Evolutionary conservation across 2,113 vertebrate species (phyloP), one percentile per base, ranked within the genome.

Genomic region (Cnemophilus loriae): DNA sequence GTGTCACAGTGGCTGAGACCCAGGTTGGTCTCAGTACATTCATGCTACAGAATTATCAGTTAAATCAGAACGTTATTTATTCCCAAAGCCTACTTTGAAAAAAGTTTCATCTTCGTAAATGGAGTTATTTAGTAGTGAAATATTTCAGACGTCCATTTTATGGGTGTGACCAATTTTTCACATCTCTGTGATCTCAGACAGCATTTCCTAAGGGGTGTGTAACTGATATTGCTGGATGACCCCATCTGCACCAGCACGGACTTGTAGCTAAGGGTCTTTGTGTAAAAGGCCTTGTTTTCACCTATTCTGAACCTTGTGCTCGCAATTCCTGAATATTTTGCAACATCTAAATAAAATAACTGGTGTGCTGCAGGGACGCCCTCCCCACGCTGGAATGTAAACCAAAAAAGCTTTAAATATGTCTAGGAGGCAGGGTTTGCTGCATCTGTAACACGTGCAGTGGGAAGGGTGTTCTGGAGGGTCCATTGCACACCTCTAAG

Each of bases 171-270:
- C 30, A n/a, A 11, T 44, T 55, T 63, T 57, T 70, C 23, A 6
- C 3, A 3, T 76, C 39, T 44, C 0, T 13, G 53, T 7, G 15
- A 15, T 71, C 9, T 47, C 19, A 39, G 20, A 2, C 3, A 92
- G 33, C 11, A 19, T 32, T 35, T 86, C 63, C 24, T 16, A 20
- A 69, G 55, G 16, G 47, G 30, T 47, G 7, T 33, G 23, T 22
- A 11, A 24, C 27, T 65, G n/a, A 0, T 28, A 16, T 37, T 86
- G 27, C 71, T 84, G 63, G 17, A 32, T 81, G 26, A 17, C 10
- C 42, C 56, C 16, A 4, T 4, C 10, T 1, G 2, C 32, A 21
- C 37, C 78, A 44, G 22, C 65, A 35, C 5, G 27, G 92, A 7
- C 14, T 63, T 33, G 5, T 18, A 12, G 30, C 52, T 28, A 3